Base-by-base conservation (phyloP, 2,888 invertebrate genomes). In the Sphinx pinastri region DNA sequence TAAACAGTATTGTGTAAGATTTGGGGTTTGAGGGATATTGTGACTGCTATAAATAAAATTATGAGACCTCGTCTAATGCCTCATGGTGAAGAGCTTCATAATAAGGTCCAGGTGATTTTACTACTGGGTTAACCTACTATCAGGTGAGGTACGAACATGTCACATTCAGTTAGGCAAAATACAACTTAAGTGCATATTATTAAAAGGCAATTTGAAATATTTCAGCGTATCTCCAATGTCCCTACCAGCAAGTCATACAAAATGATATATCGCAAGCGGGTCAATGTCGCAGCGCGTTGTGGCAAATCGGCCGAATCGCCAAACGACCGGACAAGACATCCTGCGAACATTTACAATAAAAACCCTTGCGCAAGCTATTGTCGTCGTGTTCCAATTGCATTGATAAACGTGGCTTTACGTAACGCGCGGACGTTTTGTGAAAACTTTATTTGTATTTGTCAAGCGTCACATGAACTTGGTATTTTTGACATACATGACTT, bases 381-480 rank as follows among this genome's bases (percentile, higher is more conserved):
- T 88, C 81, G 83, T 84, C 88, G 83, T 86, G 90, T 91, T 89
- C 89, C 88, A 91, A 85, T 91, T 85, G 85, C 85, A 75, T 80
- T 85, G 84, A 84, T 84, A 80, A 79, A 77, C 75, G 75, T 75
- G 74, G 70, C 58, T 71, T 84, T 80, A 79, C 75, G 77, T 76
- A 75, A 79, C 59, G 52, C 45, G 12, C 68, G 72, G 76, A 74
- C 75, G 72, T 72, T 77, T 75, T 70, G 73, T 71, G 72, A 69
- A 75, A 76, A 76, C 67, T 57, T 67, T 71, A 68, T 72, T 72
- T 73, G 67, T 59, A 66, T 74, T 72, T 71, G 71, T 72, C 75
- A 63, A 38, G 38, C 38, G 38, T 38, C 38, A 55, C 19, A 54
- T 54, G 54, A 54, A 54, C 54, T 54, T 54, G n/a, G 16, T 54